Evolutionary conservation across 2,888 invertebrate genomes (phyloP), one percentile per base, ranked within the genome.

Genomic region (Acronicta psi): DNA sequence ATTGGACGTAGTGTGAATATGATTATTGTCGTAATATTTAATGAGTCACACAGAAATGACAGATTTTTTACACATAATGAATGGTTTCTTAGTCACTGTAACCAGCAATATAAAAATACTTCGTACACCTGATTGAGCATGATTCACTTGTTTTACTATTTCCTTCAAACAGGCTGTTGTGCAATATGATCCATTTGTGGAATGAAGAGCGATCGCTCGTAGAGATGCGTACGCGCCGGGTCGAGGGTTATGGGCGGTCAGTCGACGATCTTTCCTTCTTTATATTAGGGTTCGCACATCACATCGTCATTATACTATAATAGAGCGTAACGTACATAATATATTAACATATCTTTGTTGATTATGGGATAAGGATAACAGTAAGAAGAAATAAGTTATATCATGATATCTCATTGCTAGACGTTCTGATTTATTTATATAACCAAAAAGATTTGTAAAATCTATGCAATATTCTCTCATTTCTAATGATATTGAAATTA

Each of bases 211-310:
- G 60, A 68, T 68, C 62, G 65, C 34, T 63, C 44, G 29, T 50
- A 52, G 62, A 69, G 68, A 68, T 73, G 72, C 69, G 77, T 76
- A 71, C 66, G 75, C 75, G 69, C 59, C 59, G 68, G 74, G 75
- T 79, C 83, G 71, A 51, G 77, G 77, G 80, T 82, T 81, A 81
- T 58, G 64, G 55, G 57, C 80, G 79, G 71, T 69, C 79, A 81
- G 77, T 74, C 75, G 77, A 75, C 73, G 77, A 75, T 81, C 71
- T 71, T 75, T 73, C 70, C 69, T 65, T 74, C 68, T 67, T 59
- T 61, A 58, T 50, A 49, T 59, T 59, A 73, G 66, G 66, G 73
- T 57, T 73, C 34, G 38, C 71, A 65, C 65, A n/a, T n/a, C n/a
- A n/a, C n/a, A n/a, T n/a, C 50, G 57, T 36, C 18, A 18, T 36